Evolutionary conservation across 1,140 invertebrate genomes (phyloP).

Genomic region (Eulimnadia texana): DNA sequence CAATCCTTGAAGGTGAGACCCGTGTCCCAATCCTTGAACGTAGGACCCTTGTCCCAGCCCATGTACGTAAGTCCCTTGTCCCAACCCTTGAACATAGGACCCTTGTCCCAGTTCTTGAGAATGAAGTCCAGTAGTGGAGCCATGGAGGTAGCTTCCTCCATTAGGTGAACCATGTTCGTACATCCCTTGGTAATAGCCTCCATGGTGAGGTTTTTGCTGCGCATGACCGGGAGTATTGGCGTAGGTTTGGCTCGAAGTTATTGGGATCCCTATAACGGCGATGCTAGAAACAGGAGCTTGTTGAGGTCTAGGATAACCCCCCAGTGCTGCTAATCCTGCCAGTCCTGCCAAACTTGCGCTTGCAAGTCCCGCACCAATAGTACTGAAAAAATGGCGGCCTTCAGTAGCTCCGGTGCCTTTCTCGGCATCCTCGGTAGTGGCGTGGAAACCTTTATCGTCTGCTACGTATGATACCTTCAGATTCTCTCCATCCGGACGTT

Average conservation of each 20-base stretch:
- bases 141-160: too few relatives aligned
- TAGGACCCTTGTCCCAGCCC: too few relatives aligned
- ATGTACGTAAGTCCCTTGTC: too few relatives aligned
- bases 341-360: too few relatives aligned
- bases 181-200: neutral
- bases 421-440: conserved; percentile 2
- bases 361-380: neutral
- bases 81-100: too few relatives aligned
- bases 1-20: too few relatives aligned
- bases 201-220: neutral
- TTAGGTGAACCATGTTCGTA: neutral
- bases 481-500: conserved; percentile 9
- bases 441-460: conserved; percentile 15
- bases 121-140: too few relatives aligned
- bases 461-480: conserved; percentile 5
- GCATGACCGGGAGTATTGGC: too few relatives aligned
- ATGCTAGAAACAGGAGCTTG: neutral
- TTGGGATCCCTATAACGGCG: neutral
- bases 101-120: too few relatives aligned
- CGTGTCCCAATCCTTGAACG: too few relatives aligned
- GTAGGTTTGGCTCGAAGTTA: neutral
- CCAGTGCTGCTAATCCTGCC: neutral
- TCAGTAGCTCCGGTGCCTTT: neutral
- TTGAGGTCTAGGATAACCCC: neutral
- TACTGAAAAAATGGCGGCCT: neutral